Base-by-base conservation (phyloP, 2,797 vertebrate genomes). In the Esox masquinongy region DNA sequence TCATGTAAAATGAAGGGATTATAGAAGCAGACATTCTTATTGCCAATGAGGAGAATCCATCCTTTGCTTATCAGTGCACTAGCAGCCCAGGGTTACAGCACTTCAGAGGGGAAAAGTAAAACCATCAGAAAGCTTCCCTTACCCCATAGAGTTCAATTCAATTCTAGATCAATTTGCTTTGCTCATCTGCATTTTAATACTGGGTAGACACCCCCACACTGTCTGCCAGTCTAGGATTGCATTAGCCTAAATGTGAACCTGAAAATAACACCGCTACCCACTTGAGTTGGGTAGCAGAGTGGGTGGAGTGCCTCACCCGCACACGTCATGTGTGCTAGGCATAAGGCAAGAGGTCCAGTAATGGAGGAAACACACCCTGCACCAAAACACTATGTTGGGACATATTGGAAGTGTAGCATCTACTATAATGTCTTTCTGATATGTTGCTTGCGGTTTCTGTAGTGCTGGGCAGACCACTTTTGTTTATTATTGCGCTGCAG, bases 1-100 rank as follows among this genome's bases (percentile, higher is more conserved):
- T 82, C 12, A 39, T 79, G 78, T 72, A 79, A 79, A 84, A 78
- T 56, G 47, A 84, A 82, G n/a, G 78, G 80, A 91, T 88, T 89
- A 86, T 75, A 86, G 74, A 82, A 69, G 73, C 69, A 76, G 73
- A 78, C 64, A 14, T 72, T 75, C 77, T 73, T 78, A 70, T 56
- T 72, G 50, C 19, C 61, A 80, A 72, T 79, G 34, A 70, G 49
- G 51, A 59, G 16, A 77, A 66, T 68, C 24, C 79, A 71, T 49
- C 50, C 76, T 17, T 6, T 24, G 73, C 78, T 90, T 80, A 85
- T 82, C 77, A 0, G 53, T 69, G 68, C 68, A 69, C 43, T 51
- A 43, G 51, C 24, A 72, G 80, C 81, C 77, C 77, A 71, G 74
- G 76, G 74, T 80, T 76, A 77, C 71, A 74, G 53, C 56, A 77